phyloP scores from a whole-genome alignment of 35 echinoderm and acorn worm species.

The Eucidaris tribuloides region DNA sequence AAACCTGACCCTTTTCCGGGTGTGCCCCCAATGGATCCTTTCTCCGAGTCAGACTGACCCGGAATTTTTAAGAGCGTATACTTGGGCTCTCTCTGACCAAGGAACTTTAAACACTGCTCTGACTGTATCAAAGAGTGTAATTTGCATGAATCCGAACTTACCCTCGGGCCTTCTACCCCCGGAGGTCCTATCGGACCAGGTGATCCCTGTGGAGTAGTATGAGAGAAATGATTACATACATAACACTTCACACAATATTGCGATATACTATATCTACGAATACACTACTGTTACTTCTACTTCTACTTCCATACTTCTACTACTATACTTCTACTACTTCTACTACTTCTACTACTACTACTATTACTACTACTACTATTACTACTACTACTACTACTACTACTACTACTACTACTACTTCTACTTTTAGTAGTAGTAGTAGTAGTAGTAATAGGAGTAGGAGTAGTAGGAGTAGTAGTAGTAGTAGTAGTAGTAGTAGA shows the following conservation, averaged over 20 bases:
- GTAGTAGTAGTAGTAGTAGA: neutral
- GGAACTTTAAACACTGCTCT: neutral
- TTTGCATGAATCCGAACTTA: neutral
- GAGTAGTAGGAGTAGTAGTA: neutral
- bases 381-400: slow-evolving; percentile 18
- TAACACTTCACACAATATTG: neutral
- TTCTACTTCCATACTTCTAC: neutral
- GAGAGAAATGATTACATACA: neutral
- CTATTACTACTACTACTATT: neutral
- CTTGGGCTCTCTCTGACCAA: neutral
- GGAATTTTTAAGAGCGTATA: neutral
- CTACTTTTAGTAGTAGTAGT: neutral
- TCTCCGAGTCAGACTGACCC: too few species aligned
- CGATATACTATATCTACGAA: neutral
- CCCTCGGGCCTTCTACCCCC: neutral
- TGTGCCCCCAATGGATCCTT: neutral
- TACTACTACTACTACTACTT: neutral
- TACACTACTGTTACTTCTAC: neutral
- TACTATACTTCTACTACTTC: neutral
- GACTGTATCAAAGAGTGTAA: neutral
- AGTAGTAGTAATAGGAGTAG: neutral
- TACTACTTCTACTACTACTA: neutral
- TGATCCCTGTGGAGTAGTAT: neutral
- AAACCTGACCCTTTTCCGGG: neutral
- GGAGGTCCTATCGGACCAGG: slow-evolving; percentile 5